Base-by-base conservation (phyloP, 1,140 invertebrate genomes). In the Rhizoglyphus robini region DNA sequence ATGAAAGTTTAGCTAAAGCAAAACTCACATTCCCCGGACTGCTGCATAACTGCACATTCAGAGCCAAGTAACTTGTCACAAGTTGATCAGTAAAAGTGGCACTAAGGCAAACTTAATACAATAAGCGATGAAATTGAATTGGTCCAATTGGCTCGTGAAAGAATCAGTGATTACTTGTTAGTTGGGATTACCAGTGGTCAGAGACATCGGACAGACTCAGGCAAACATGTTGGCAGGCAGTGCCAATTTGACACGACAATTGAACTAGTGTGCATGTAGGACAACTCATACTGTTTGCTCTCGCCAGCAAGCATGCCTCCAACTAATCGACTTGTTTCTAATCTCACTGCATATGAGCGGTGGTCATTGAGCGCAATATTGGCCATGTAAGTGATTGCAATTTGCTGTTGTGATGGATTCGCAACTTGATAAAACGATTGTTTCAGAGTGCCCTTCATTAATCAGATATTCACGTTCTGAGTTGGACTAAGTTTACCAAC, bases 141-240 rank as follows among this genome's bases (percentile, higher is more conserved):
- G 31, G 8, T 8, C 51, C 23, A 54, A 54, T 54, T 5, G 8
- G 51, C 36, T 46, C 41, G 41, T 46, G 41, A 15, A n/a, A 46
- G 41, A 54, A 54, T 54, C 51, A 23, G 51, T 23, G 51, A 32
- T 8, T 11, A 54, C n/a, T n/a, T n/a, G n/a, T 54, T 54, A 54
- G 51, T 54, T 54, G 51, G 41, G 51, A 54, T 54, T 54, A 54
- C 51, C n/a, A n/a, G 23, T 15, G 15, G 41, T 23, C n/a, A n/a
- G n/a, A 8, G 36, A 41, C 36, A 41, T 41, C 8, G 36, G 36
- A 41, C 36, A 41, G 36, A 8, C 8, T 54, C 8, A n/a, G 8
- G 51, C 31, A 54, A 54, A 54, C 51, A 54, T 54, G 51, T 20
- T 23, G 51, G 23, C n/a, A n/a, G n/a, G n/a, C n/a, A n/a, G n/a